phyloP scores from a whole-genome alignment of 35 echinoderm and acorn worm species.

The Hemicentrotus pulcherrimus region DNA sequence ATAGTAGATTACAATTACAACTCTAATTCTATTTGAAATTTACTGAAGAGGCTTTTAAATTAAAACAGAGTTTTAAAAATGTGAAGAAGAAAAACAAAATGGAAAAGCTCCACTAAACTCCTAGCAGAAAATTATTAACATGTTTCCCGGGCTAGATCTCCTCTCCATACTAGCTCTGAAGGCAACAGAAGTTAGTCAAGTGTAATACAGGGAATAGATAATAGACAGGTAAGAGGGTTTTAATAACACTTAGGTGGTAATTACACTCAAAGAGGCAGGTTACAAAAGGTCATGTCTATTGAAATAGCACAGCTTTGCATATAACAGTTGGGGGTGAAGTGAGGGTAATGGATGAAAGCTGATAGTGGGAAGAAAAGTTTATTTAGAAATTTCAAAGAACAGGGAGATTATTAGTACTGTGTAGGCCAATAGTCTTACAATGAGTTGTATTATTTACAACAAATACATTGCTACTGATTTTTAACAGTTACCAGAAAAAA shows the following conservation, averaged over 20 bases:
- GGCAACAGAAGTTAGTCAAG: not conserved
- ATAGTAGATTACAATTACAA: too few species aligned
- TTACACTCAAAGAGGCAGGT: slow-evolving; percentile 10
- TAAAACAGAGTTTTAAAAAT: too few species aligned
- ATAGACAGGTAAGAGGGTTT: not conserved
- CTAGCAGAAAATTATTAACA: too few species aligned
- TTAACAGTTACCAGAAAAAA: not conserved
- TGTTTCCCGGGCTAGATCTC: too few species aligned
- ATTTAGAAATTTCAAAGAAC: not conserved
- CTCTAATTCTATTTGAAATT: too few species aligned
- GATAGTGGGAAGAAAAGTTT: not conserved
- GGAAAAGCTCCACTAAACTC: too few species aligned
- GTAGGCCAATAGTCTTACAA: not conserved
- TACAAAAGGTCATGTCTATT: not conserved
- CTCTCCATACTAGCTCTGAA: too few species aligned
- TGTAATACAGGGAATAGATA: not conserved
- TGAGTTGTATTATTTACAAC: not conserved
- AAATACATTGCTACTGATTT: not conserved
- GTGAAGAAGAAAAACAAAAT: too few species aligned
- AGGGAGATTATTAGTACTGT: not conserved
- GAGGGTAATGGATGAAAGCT: not conserved
- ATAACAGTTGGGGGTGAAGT: not conserved
- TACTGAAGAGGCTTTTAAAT: too few species aligned
- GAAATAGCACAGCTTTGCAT: not conserved
- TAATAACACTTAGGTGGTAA: not conserved